Base-by-base conservation (phyloP, 2,888 invertebrate genomes). In the Agonopterix subpropinquella region DNA sequence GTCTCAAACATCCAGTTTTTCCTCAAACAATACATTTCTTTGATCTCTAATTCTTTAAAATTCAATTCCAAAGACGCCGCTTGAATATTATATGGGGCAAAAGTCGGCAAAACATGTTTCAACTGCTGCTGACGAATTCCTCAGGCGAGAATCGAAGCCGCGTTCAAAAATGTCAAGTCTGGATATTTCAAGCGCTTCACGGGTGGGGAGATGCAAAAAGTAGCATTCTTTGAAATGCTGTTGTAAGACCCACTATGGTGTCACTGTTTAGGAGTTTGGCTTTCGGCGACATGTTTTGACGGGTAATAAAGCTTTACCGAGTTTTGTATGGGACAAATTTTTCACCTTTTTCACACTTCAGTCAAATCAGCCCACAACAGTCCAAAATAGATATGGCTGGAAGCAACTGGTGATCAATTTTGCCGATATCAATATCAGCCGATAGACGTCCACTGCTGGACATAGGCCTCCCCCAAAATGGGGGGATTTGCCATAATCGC, bases 141-240 rank as follows among this genome's bases (percentile, higher is more conserved):
- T 47, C 11, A 43, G 44, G 13, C 8, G 28, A 2, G 36, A 45
- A 37, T 37, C 58, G 65, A 68, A 72, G 70, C 69, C 73, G 67
- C 77, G 74, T 72, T 62, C 67, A 55, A 66, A 74, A 70, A 80
- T 77, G 75, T 73, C 72, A 70, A 65, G 60, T 61, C 63, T 62
- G 70, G 61, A 61, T 70, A 66, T 60, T 62, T 66, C 65, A 54
- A 70, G 69, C 68, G 73, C 65, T 60, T 80, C 79, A 77, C 81
- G 85, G 84, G 84, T 83, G 84, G 81, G 75, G 65, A 59, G 45
- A 50, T 46, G 57, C 65, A 84, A 86, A 84, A 85, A 84, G 54
- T 55, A 47, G 51, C 54, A 61, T 62, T 58, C 58, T 53, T 43
- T 45, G 41, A 58, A 59, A 52, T 47, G 45, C 48, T 37, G 41